Conservation (phyloP, 2,888 invertebrate species). For the Chironomus tentans region DNA sequence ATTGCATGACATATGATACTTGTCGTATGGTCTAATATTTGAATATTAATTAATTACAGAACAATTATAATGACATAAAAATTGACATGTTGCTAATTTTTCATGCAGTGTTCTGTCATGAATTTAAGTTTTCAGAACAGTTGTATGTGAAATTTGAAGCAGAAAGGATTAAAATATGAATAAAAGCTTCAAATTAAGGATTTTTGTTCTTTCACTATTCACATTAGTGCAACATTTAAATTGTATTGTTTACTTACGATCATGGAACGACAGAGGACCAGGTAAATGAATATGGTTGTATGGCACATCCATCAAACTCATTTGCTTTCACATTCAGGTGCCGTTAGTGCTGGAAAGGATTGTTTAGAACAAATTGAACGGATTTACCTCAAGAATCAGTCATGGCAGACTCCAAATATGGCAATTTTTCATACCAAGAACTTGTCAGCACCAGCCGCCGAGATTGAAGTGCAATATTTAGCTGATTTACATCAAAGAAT, state of each 20-base stretch:
- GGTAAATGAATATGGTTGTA: constrained; percentile 27
- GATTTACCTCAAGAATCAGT: constrained; percentile 23
- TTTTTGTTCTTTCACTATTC: not conserved
- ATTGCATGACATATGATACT: not conserved
- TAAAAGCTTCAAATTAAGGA: not conserved
- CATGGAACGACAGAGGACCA: constrained; percentile 28
- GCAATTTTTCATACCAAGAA: constrained; percentile 35
- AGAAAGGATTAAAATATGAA: no score
- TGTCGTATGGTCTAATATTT: not conserved
- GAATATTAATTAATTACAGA: not conserved
- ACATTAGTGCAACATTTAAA: not conserved
- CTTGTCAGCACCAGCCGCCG: constrained; percentile 38
- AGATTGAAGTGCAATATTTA: constrained; percentile 37
- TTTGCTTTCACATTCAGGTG: not conserved
- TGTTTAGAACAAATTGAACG: constrained; percentile 27
- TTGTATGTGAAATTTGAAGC: no score
- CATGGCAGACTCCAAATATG: constrained; percentile 31
- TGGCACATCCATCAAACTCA: constrained; percentile 16
- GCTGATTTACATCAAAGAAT: constrained; percentile 33
- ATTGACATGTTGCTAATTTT: not conserved
- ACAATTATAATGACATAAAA: not conserved
- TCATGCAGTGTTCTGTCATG: not conserved
- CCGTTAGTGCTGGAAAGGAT: constrained; percentile 26
- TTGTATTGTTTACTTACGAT: constrained; percentile 22
- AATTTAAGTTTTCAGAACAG: not conserved